phyloP scores from a whole-genome alignment of 2,797 vertebrate genomes.

The Ciconia nigra region DNA sequence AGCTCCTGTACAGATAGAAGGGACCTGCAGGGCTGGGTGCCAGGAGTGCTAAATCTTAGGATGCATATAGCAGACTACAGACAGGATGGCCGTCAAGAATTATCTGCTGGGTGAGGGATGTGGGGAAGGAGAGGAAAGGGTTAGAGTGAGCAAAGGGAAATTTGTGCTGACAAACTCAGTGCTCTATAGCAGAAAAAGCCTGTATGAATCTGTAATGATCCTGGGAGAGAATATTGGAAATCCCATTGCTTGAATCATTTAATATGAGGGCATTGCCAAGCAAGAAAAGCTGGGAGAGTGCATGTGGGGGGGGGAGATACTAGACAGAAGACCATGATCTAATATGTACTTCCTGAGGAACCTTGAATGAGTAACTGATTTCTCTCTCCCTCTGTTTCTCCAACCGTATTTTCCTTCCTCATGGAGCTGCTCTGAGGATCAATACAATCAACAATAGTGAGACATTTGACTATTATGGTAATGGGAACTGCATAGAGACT shows the following conservation, averaged over 20 bases:
- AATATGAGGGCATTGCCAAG: background rate
- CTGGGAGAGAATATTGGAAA: background rate
- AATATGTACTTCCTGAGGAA: background rate
- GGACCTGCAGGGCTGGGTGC: background rate
- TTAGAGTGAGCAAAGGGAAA: background rate
- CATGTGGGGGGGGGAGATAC: background rate
- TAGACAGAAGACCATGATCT: background rate
- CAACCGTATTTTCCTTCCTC: background rate
- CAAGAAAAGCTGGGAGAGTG: background rate
- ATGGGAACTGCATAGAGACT: background rate
- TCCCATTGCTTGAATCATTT: background rate
- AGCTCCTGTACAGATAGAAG: background rate
- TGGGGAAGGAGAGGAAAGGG: background rate
- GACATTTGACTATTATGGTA: background rate
- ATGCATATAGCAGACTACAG: background rate
- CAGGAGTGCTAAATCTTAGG: constrained; percentile 28
- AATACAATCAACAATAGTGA: background rate
- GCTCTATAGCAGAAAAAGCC: background rate
- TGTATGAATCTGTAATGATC: background rate
- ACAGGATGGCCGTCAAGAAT: background rate
- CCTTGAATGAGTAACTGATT: background rate
- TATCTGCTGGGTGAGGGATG: background rate
- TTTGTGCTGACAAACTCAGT: background rate
- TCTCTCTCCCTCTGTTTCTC: background rate
- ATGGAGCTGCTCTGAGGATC: background rate